Base-by-base conservation (phyloP, 2,797 vertebrate species). In the Sorex maritimensis region DNA sequence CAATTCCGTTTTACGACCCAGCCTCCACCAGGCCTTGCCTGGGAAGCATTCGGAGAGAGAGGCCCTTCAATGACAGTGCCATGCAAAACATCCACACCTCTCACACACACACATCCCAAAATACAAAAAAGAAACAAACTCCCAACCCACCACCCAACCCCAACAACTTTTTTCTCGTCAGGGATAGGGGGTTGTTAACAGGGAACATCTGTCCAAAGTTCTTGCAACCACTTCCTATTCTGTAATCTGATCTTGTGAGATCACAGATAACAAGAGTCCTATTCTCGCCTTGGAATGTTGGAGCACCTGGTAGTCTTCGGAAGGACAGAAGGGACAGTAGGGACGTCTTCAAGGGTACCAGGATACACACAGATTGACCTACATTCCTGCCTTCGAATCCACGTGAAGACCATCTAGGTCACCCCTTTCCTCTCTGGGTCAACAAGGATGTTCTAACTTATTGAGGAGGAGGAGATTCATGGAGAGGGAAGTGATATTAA, bases 1-100 rank as follows among this genome's bases (percentile, higher is more conserved):
- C 94, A 93, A 94, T 94, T 94, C 85, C 38, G 28, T 93, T 96
- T 97, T 96, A 97, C 92, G 94, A 72, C 77, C 68, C 79, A 93
- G 41, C 55, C 41, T 94, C 91, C 28, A 46, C 2, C 38, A 72
- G 86, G 68, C 52, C 81, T 91, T 90, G 34, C 68, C 52, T 84
- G 82, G 84, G 89, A 92, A 79, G 38, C 73, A 75, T 91, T 78
- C 38, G 73, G 84, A 84, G 13, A 12, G 6, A 67, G 14, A 34
- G 26, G 14, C 7, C 46, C 73, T 4, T 55, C 46, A 88, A 84
- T 92, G 61, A 38, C 30, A 83, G 61, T 94, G 74, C 52, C 11
- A n/a, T 65, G 80, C 34, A 89, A 79, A 94, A 86, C 79, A 91
- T 95, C 41, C 19, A 6, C 58, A 2, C 23, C 58, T 15, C 17